Conservation (phyloP, 1,140 invertebrate genomes). For the Procambarus clarkii region DNA sequence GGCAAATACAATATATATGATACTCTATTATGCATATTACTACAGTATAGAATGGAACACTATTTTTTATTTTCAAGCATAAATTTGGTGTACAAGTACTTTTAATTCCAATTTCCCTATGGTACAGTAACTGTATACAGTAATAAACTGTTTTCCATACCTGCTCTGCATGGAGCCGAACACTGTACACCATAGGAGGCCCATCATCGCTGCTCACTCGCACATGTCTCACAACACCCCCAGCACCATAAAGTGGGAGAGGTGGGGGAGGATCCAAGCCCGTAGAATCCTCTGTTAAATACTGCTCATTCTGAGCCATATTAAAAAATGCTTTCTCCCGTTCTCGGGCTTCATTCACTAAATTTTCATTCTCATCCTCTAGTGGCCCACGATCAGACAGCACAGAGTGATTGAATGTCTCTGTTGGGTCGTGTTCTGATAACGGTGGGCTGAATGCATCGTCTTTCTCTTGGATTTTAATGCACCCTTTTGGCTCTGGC, state of each 20-base stretch:
- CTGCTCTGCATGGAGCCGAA: constrained; percentile 65
- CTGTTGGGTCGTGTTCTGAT: neutral
- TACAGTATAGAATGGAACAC: no score
- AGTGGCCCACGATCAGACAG: constrained; percentile 50
- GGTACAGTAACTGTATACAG: no score
- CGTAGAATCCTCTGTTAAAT: constrained; percentile 64
- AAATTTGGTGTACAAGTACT: no score
- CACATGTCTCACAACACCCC: constrained; percentile 39
- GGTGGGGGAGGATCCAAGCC: constrained; percentile 65
- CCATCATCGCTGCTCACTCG: constrained; percentile 60
- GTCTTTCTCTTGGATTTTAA: constrained; percentile 4
- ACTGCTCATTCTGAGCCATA: constrained; percentile 63
- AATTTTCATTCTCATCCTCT: constrained; percentile 69
- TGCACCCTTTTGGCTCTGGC: constrained; percentile 3
- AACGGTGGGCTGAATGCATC: neutral
- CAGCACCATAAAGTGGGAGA: constrained; percentile 56
- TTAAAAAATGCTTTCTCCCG: constrained; percentile 66
- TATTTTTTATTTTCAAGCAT: no score
- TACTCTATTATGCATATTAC: no score
- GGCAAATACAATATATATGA: no score
- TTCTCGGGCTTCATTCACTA: constrained; percentile 66
- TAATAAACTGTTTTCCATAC: neutral
- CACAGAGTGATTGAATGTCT: constrained; percentile 40
- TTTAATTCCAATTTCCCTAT: no score
- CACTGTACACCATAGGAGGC: constrained; percentile 67